A percentile compares a stretch with the other conserved stretches of the same genome.
Conservation (phyloP, 1,140 invertebrate genomes). For the Stratiolaelaps scimitus region DNA sequence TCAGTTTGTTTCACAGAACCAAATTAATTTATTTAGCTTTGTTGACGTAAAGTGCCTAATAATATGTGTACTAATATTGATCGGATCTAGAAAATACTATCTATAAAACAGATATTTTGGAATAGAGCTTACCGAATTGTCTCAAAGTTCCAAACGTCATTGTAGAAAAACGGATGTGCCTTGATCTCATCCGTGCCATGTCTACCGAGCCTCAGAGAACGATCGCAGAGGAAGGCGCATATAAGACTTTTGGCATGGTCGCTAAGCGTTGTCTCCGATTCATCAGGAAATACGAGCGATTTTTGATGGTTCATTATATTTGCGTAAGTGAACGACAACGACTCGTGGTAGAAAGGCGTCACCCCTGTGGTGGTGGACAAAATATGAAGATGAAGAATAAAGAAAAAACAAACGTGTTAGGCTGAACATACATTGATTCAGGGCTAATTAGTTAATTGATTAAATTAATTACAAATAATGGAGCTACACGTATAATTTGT, state of each 20-base stretch:
- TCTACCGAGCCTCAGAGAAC: slow-evolving; percentile 72
- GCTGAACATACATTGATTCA: no score
- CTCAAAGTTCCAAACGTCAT: slow-evolving; percentile 94
- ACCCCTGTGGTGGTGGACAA: slow-evolving; percentile 58
- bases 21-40: slow-evolving; percentile 18
- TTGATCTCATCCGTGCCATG: slow-evolving; percentile 94
- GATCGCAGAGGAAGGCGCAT: slow-evolving; percentile 79
- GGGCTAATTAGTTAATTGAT: no score
- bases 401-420: no score
- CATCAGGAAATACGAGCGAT: slow-evolving; percentile 83
- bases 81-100: no score
- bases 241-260: slow-evolving; percentile 82
- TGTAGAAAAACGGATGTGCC: slow-evolving; percentile 82
- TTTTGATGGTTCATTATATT: slow-evolving; percentile 99
- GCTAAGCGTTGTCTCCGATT: slow-evolving; percentile 65
- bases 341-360: slow-evolving; percentile 97
- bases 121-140: slow-evolving; percentile 69
- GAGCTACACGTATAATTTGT: no score
- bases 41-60: background rate
- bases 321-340: slow-evolving; percentile 90
- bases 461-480: no score
- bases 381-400: slow-evolving; percentile 21
- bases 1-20: no score
- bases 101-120: background rate
- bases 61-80: no score